Evolutionary conservation across 2,797 vertebrate genomes (phyloP).

Genomic region (Molossus molossus): DNA sequence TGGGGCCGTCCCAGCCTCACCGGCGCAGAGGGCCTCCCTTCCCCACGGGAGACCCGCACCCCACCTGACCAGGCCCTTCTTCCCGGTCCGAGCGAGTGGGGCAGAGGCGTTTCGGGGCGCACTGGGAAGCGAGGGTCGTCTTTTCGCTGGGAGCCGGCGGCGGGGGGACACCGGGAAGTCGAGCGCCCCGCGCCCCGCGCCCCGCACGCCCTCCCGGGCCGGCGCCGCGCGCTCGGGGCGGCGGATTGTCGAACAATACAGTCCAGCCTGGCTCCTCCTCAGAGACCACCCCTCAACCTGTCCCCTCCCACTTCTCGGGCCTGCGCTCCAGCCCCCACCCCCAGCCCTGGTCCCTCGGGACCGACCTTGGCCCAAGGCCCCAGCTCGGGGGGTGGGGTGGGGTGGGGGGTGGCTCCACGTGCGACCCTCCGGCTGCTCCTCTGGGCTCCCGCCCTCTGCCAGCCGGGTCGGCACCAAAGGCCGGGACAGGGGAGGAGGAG

Average conservation of each 20-base stretch:
- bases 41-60: background rate
- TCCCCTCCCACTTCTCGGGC: constrained; percentile 72
- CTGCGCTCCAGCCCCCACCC: constrained; percentile 15
- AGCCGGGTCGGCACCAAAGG: background rate
- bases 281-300: constrained; percentile 77
- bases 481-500: background rate
- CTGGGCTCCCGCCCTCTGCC: background rate
- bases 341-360: background rate
- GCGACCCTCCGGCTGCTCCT: background rate
- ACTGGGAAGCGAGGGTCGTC: background rate
- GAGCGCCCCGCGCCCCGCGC: background rate
- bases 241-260: constrained; percentile 66
- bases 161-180: background rate
- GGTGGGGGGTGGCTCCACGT: background rate
- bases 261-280: constrained; percentile 78
- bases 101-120: background rate
- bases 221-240: background rate
- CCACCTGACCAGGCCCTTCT: background rate
- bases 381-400: rapidly evolving
- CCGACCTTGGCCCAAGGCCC: background rate
- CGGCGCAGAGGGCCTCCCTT: background rate
- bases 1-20: background rate
- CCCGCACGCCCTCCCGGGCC: background rate
- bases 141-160: background rate
- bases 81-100: too few relatives aligned